Conservation (phyloP, 2,113 vertebrate genomes). For the Gymnarchus niloticus region DNA sequence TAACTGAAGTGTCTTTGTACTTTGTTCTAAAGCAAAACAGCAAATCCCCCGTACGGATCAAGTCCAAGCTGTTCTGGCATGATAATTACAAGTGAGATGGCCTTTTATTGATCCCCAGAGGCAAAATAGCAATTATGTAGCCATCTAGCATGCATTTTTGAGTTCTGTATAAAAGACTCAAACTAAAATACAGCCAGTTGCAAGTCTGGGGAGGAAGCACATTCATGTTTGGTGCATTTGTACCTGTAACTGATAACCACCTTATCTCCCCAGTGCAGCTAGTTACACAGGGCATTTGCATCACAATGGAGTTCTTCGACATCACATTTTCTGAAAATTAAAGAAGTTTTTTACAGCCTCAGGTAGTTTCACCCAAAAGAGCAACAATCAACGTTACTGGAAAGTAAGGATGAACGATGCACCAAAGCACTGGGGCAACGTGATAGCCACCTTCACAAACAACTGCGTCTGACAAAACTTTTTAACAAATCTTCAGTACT, state of each 20-base stretch:
- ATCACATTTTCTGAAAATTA: neutral
- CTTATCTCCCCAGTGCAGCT: neutral
- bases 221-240: neutral
- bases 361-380: neutral
- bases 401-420: neutral
- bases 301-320: neutral
- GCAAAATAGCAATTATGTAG: neutral
- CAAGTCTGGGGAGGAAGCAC: neutral
- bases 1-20: neutral
- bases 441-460: neutral
- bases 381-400: neutral
- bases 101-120: neutral
- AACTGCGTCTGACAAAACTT: neutral
- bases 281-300: neutral
- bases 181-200: neutral
- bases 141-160: neutral
- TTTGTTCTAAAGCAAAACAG: neutral
- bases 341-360: neutral
- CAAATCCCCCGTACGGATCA: neutral
- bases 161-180: neutral
- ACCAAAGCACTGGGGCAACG: neutral
- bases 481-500: neutral
- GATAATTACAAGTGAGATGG: neutral
- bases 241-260: neutral
- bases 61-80: neutral